Evolutionary conservation across 2,113 vertebrate genomes (phyloP), one percentile per base, ranked within the genome.

Genomic region (Scalopus aquaticus): DNA sequence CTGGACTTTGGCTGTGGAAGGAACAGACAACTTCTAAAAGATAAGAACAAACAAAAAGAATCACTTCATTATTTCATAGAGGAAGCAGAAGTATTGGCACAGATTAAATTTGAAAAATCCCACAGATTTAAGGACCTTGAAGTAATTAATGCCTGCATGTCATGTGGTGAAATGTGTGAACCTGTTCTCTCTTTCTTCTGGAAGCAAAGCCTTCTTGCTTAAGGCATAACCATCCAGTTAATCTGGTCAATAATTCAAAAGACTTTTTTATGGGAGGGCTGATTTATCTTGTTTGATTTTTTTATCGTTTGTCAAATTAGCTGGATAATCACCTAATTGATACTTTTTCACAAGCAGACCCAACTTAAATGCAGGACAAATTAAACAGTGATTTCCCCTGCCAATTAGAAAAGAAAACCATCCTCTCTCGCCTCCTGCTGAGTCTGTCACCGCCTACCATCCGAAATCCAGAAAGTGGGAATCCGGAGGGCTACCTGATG

Each of bases 321-420:
- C 64, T 58, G n/a, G 13, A 12, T 91, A 91, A 92, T 94, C 73
- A 94, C 49, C 39, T 93, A 83, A 95, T 54, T 94, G 82, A 79
- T 85, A 67, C 42, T 69, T 94, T 69, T 84, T 94, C 67, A 20
- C 39, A 73, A 42, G 58, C 28, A 49, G 39, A 72, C 22, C 76
- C 54, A 51, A 49, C 46, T 65, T 81, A 79, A 70, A 37, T 35
- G 84, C 9, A 64, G 87, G 62, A 56, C 69, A 91, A 73, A 94
- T 82, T 67, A 70, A 26, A 77, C 28, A 80, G 15, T 20, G 2
- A 73, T 28, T 81, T 64, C 28, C 77, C n/a, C 20, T 79, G 74
- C 74, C 78, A 97, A 96, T 97, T 97, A 93, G 72, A 86, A 84
- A 97, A 97, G 95, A 95, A 98, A 97, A 74, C 84, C 35, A 39